Percentiles rank a stretch among this genome's conserved stretches.
phyloP scores from a whole-genome alignment of 2,797 vertebrate genomes.

The Prionace glauca region DNA sequence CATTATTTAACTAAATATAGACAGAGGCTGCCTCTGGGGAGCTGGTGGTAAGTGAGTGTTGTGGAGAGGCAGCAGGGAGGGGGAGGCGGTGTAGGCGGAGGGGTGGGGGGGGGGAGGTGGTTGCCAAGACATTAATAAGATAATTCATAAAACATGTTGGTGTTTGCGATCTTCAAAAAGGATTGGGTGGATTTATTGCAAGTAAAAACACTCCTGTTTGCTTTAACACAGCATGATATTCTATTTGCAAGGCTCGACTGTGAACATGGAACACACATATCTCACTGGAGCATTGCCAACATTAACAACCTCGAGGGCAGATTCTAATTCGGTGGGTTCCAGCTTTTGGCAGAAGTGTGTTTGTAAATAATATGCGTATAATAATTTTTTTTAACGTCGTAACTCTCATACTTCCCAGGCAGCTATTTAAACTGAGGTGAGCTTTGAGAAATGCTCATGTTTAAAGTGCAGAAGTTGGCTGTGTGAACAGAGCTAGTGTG shows the following conservation, averaged over 20 bases:
- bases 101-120: no score
- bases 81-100: not conserved
- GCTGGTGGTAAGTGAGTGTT: not conserved
- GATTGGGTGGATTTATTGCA: conserved; percentile 96
- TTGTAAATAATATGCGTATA: not conserved
- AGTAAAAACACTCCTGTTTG: conserved; percentile 97
- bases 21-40: not conserved
- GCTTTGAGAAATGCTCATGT: not conserved
- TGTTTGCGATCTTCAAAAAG: conserved; percentile 51
- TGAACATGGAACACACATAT: conserved; percentile 81
- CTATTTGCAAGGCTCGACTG: conserved; percentile 88
- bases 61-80: no score
- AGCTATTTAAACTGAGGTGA: not conserved
- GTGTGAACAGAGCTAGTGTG: not conserved
- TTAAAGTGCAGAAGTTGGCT: not conserved
- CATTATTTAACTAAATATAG: not conserved
- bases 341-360: not conserved
- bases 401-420: not conserved
- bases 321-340: not conserved
- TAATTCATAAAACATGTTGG: conserved; percentile 16
- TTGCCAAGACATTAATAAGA: not conserved
- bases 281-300: conserved; percentile 74
- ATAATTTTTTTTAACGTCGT: not conserved
- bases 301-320: not conserved
- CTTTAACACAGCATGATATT: conserved; percentile 99